phyloP scores from a whole-genome alignment of 2,113 vertebrate genomes.

The Corythornis vintsioides region DNA sequence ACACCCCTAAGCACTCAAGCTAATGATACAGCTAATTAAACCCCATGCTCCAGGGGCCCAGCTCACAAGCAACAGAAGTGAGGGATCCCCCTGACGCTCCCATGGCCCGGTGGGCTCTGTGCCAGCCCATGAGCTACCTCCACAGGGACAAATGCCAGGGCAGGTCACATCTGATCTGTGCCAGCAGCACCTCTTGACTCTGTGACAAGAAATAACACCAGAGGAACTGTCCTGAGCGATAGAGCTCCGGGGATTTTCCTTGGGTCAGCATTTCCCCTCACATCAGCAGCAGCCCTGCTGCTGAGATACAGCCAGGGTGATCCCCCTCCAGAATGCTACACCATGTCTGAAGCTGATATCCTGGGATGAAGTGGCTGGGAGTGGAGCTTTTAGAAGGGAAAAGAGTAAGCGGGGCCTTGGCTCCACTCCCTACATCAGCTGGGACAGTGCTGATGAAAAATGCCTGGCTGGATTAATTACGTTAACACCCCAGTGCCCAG shows the following conservation, averaged over 20 bases:
- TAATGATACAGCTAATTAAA: constrained; percentile 46
- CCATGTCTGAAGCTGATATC: not conserved
- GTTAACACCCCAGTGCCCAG: not conserved
- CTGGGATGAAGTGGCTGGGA: not conserved
- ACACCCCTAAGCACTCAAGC: not conserved
- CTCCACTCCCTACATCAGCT: not conserved
- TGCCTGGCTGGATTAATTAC: not conserved
- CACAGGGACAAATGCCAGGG: not conserved
- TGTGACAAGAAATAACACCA: not conserved
- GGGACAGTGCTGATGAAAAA: not conserved
- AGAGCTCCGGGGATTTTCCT: not conserved
- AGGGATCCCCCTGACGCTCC: rapidly evolving
- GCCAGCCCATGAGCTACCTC: not conserved
- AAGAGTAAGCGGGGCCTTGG: not conserved
- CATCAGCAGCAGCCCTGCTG: rapidly evolving
- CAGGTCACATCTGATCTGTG: rapidly evolving
- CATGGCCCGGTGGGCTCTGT: rapidly evolving
- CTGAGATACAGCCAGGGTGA: not conserved
- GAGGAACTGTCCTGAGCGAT: not conserved
- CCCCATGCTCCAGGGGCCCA: not conserved
- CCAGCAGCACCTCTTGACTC: not conserved
- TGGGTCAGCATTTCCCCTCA: not conserved
- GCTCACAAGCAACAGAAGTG: not conserved
- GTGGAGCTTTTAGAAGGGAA: not conserved
- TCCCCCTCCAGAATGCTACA: rapidly evolving